Percentiles rank a stretch among this genome's conserved stretches.
These are phyloP conservation scores for Aphelocoma californica DNA, from an alignment of 2,797 vertebrate species.

Conservation along the genomic window DNA sequence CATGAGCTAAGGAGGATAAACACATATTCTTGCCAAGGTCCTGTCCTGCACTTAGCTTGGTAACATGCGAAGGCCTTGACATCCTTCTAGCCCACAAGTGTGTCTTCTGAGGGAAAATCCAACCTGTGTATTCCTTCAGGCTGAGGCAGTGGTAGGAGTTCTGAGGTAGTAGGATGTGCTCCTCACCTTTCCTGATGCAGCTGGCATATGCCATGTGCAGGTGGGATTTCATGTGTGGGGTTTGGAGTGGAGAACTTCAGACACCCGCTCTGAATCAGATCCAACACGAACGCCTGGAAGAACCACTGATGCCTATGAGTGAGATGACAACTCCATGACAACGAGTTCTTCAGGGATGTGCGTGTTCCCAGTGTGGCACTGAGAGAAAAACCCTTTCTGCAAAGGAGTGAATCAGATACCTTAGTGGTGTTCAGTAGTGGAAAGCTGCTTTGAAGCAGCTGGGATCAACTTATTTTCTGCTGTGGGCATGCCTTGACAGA, in stretches of 20 bases:
- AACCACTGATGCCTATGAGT: accelerated
- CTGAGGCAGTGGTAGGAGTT: neutral
- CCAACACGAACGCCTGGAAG: accelerated
- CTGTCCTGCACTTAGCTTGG: neutral
- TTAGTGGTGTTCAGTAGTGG: neutral
- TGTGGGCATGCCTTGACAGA: neutral
- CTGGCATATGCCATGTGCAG: accelerated
- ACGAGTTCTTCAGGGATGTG: neutral
- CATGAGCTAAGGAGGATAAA: neutral
- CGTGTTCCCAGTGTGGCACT: neutral
- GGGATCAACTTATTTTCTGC: neutral
- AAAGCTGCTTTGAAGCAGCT: neutral
- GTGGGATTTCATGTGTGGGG: neutral
- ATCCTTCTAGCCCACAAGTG: neutral
- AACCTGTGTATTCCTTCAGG: neutral
- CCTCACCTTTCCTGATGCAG: neutral
- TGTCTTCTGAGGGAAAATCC: neutral
- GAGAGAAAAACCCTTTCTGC: neutral
- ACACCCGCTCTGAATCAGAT: neutral
- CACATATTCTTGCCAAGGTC: neutral
- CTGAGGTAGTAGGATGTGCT: neutral
- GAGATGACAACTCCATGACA: neutral
- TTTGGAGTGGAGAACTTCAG: neutral
- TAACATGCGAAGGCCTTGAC: neutral
- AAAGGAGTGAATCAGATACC: neutral